These are phyloP conservation scores for Xiphophorus couchianus DNA, from an alignment of 2,113 vertebrate species.

Conservation along the genomic window DNA sequence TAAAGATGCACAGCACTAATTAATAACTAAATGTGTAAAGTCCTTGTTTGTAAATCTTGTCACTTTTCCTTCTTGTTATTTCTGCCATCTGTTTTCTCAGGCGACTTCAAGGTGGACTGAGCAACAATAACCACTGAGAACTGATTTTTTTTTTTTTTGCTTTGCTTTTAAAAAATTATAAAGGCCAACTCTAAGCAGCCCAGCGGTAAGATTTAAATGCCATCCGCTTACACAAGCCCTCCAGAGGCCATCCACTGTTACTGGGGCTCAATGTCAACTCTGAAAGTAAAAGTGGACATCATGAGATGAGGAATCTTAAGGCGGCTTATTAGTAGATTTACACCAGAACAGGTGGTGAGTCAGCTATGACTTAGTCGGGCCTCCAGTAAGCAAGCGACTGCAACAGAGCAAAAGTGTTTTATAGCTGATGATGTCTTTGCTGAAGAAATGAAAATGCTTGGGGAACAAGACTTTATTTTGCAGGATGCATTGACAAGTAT, in stretches of 20 bases:
- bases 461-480: too few relatives aligned
- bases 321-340: slow-evolving; percentile 50
- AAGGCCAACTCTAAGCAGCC: slow-evolving; percentile 39
- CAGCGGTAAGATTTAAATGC: slow-evolving; percentile 43
- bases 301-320: slow-evolving; percentile 38
- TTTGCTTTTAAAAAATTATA: slow-evolving; percentile 26
- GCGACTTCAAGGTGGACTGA: slow-evolving; percentile 27
- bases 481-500: too few relatives aligned
- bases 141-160: not conserved
- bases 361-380: slow-evolving; percentile 45
- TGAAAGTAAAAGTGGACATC: slow-evolving; percentile 49
- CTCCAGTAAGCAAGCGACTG: slow-evolving; percentile 50
- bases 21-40: not conserved
- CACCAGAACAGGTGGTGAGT: slow-evolving; percentile 40
- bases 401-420: slow-evolving; percentile 36
- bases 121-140: slow-evolving; percentile 4
- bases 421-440: slow-evolving; percentile 16
- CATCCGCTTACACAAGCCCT: slow-evolving; percentile 49
- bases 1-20: not conserved
- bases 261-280: slow-evolving; percentile 55
- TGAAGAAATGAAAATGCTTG: slow-evolving; percentile 20
- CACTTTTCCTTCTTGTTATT: not conserved
- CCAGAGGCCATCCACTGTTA: slow-evolving; percentile 43
- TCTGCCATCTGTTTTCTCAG: slow-evolving; percentile 30
- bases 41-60: slow-evolving; percentile 9